Evolutionary conservation across 2,797 vertebrate species (phyloP).

Genomic region (Hypotaenidia okinawae): DNA sequence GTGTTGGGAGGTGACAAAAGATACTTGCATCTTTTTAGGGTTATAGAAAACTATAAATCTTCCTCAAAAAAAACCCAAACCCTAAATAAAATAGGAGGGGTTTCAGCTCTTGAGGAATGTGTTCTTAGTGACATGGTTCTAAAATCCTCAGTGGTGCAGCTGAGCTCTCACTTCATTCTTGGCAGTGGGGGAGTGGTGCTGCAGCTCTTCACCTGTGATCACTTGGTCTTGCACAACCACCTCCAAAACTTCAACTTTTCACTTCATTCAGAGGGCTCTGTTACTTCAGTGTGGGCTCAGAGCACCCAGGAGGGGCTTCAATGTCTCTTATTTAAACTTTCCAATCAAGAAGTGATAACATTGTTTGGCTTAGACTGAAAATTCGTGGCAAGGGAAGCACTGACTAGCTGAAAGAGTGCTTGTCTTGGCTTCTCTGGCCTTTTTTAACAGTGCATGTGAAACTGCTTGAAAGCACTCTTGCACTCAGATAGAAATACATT

Average conservation of each 20-base stretch:
- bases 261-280: background rate
- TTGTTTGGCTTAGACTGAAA: background rate
- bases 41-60: background rate
- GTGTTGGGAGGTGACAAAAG: background rate
- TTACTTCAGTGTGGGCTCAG: background rate
- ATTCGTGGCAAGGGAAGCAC: background rate
- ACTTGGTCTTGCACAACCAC: background rate
- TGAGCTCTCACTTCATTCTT: accelerated
- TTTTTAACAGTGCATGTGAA: background rate
- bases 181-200: background rate
- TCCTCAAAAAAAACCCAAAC: background rate
- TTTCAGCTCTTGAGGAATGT: background rate
- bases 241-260: background rate
- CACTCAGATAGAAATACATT: background rate
- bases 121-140: background rate
- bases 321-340: background rate
- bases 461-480: background rate
- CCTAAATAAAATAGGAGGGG: accelerated
- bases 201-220: background rate
- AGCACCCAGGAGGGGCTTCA: background rate
- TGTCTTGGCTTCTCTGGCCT: background rate
- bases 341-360: accelerated
- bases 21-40: background rate
- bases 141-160: background rate
- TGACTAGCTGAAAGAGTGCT: background rate